Conservation (phyloP, 2,113 vertebrate species). For the Chlamydotis undulata region DNA sequence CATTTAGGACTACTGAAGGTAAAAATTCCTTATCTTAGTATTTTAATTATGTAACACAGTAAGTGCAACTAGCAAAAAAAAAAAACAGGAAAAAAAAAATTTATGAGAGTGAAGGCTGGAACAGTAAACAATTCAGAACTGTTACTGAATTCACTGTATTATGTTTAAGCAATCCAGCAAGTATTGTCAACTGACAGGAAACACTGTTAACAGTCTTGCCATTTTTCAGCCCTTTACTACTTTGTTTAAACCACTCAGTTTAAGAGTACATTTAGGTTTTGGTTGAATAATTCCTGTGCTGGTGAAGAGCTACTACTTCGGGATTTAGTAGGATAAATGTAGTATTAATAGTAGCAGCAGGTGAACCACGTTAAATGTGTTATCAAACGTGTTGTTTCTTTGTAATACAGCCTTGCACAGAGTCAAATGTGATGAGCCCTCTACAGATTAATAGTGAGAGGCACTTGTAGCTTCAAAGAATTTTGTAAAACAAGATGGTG, state of each 20-base stretch:
- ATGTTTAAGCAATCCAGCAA: neutral
- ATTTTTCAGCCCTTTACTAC: neutral
- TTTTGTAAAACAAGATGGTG: neutral
- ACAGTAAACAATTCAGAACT: neutral
- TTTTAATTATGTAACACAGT: neutral
- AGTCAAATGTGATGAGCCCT: neutral
- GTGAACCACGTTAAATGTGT: neutral
- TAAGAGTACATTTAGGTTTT: neutral
- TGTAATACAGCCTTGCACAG: neutral
- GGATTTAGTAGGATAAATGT: slow-evolving; percentile 17
- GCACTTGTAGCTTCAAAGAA: neutral
- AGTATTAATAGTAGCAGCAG: neutral
- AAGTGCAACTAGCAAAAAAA: neutral
- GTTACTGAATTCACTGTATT: neutral
- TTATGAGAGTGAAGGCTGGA: neutral
- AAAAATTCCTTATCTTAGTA: neutral
- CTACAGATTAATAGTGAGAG: neutral
- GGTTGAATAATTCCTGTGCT: neutral
- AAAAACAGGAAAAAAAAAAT: neutral
- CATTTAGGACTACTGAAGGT: neutral
- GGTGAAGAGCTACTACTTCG: neutral
- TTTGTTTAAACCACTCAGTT: neutral
- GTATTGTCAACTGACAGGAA: neutral
- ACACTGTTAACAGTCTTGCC: neutral
- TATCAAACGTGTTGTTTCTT: neutral